Evolutionary conservation across 2,797 vertebrate species (phyloP).

Genomic region (Hemibagrus guttatus): DNA sequence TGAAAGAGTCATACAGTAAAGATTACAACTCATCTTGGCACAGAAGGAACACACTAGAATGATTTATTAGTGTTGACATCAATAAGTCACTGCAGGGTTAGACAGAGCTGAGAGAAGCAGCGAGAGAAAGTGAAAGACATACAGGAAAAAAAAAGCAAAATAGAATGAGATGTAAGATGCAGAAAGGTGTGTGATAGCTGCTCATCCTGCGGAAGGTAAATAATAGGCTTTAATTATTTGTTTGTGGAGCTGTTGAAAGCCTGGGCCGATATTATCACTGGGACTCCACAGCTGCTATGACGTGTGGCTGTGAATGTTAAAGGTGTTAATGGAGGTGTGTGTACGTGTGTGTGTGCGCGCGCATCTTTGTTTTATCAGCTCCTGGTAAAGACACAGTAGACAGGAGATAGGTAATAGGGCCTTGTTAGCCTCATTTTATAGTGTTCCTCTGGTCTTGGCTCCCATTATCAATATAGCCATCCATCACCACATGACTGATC

Average conservation of each 20-base stretch:
- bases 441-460: slow-evolving; percentile 28
- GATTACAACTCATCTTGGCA: slow-evolving; percentile 84
- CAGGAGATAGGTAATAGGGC: slow-evolving; percentile 63
- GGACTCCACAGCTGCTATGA: slow-evolving; percentile 72
- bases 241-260: slow-evolving; percentile 59
- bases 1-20: slow-evolving; percentile 78
- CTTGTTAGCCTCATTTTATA: slow-evolving; percentile 66
- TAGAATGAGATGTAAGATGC: slow-evolving; percentile 45
- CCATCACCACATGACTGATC: slow-evolving; percentile 44
- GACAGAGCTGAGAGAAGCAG: slow-evolving; percentile 47
- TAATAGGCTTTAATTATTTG: slow-evolving; percentile 80
- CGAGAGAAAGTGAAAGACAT: slow-evolving; percentile 44
- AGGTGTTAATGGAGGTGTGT: slow-evolving; percentile 47
- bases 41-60: slow-evolving; percentile 82
- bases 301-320: slow-evolving; percentile 55
- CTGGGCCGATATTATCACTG: slow-evolving; percentile 67
- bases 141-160: slow-evolving; percentile 21
- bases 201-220: slow-evolving; percentile 73
- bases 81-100: slow-evolving; percentile 73
- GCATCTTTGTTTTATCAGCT: slow-evolving; percentile 53
- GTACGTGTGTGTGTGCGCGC: slow-evolving; percentile 17
- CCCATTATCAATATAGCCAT: slow-evolving; percentile 48
- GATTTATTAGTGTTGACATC: slow-evolving; percentile 83
- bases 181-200: slow-evolving; percentile 62
- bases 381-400: slow-evolving; percentile 70